Conservation (phyloP, 2,113 vertebrate species). For the Bombycilla garrulus region DNA sequence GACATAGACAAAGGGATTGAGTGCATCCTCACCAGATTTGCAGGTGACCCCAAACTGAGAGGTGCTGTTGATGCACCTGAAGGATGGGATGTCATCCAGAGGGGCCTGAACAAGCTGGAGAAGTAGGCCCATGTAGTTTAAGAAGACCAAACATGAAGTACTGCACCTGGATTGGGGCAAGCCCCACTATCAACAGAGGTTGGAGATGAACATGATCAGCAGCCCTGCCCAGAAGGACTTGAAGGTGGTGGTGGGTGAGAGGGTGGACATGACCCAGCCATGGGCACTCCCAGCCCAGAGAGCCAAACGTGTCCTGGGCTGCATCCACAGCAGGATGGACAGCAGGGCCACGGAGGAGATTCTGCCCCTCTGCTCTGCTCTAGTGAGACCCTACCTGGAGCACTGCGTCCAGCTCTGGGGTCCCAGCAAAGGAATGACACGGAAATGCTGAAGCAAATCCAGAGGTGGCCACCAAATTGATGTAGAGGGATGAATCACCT, state of each 20-base stretch:
- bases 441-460: not conserved
- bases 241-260: too few relatives aligned
- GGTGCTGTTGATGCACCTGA: not conserved
- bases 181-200: fast-evolving
- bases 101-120: not conserved
- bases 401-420: not conserved
- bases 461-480: not conserved
- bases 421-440: not conserved
- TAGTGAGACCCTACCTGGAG: not conserved
- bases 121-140: not conserved
- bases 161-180: not conserved
- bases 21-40: not conserved
- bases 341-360: not conserved
- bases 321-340: fast-evolving
- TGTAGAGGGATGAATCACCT: not conserved
- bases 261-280: not conserved
- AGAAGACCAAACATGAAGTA: too few relatives aligned
- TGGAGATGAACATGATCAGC: not conserved
- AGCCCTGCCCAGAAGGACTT: fast-evolving
- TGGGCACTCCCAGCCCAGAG: not conserved
- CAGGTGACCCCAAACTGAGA: not conserved
- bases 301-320: not conserved
- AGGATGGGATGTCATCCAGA: not conserved
- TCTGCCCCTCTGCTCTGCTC: not conserved
- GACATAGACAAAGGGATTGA: fast-evolving